Conservation (phyloP, 2,888 invertebrate genomes). For the Tethea ocularis region DNA sequence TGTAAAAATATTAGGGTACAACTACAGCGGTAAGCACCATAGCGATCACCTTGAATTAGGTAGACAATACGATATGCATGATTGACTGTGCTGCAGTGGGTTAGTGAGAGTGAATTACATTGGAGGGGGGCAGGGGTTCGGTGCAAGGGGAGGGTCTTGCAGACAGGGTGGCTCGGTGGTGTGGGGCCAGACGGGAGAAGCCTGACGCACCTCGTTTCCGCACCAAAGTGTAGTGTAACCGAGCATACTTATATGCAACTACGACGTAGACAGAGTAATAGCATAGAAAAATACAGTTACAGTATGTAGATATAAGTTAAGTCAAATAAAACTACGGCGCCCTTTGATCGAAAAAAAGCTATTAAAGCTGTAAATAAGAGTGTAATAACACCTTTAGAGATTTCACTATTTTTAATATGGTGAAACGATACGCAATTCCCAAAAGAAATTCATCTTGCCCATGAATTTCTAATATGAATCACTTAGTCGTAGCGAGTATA, state of each 20-base stretch:
- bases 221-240: slow-evolving; percentile 57
- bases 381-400: too few relatives aligned
- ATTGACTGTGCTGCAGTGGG: slow-evolving; percentile 81
- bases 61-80: slow-evolving; percentile 70
- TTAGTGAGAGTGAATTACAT: slow-evolving; percentile 84
- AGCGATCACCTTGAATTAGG: slow-evolving; percentile 70
- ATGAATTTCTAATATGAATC: slow-evolving; percentile 19
- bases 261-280: slow-evolving; percentile 51
- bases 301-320: slow-evolving; percentile 8
- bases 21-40: slow-evolving; percentile 16
- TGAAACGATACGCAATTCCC: not conserved
- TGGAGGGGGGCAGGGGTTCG: slow-evolving; percentile 44
- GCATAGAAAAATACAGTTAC: slow-evolving; percentile 18
- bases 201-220: slow-evolving; percentile 77
- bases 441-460: not conserved
- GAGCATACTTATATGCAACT: slow-evolving; percentile 42
- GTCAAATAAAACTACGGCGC: too few relatives aligned
- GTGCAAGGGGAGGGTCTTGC: slow-evolving; percentile 52
- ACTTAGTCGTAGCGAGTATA: slow-evolving; percentile 34
- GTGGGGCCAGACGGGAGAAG: slow-evolving; percentile 81
- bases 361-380: too few relatives aligned
- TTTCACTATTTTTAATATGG: too few relatives aligned
- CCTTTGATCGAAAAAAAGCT: too few relatives aligned
- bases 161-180: slow-evolving; percentile 70
- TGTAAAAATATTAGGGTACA: not conserved